phyloP scores from a whole-genome alignment of 2,113 vertebrate genomes.

The Microcebus tavaratra region DNA sequence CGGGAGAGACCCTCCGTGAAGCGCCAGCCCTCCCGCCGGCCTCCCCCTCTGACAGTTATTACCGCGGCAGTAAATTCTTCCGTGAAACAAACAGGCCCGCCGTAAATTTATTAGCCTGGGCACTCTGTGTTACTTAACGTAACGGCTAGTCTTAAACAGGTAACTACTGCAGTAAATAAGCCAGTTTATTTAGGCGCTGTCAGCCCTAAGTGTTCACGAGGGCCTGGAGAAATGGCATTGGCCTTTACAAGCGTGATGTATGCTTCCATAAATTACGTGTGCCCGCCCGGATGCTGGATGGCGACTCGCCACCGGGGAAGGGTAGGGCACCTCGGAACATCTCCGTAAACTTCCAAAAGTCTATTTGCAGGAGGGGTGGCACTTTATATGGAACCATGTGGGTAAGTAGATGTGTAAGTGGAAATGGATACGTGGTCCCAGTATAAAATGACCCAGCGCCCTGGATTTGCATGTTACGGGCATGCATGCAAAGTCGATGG shows the following conservation, averaged over 20 bases:
- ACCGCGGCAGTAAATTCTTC: constrained; percentile 94
- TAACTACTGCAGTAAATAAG: constrained; percentile 86
- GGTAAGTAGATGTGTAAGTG: no score
- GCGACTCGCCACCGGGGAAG: not conserved
- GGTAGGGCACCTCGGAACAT: not conserved
- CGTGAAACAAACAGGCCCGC: constrained; percentile 87
- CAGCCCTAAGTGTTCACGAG: constrained; percentile 65
- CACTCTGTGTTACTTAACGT: constrained; percentile 93
- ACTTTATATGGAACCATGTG: not conserved
- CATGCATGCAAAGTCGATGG: not conserved
- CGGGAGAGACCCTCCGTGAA: constrained; percentile 91
- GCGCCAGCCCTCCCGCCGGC: constrained; percentile 90
- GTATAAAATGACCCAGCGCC: not conserved
- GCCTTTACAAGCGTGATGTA: constrained; percentile 45
- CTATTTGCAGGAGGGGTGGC: not conserved
- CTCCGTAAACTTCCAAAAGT: not conserved
- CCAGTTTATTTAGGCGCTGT: constrained; percentile 84
- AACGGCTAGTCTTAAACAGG: constrained; percentile 90
- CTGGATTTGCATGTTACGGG: not conserved
- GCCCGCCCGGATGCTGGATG: not conserved
- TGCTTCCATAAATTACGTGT: not conserved
- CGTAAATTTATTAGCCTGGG: constrained; percentile 91
- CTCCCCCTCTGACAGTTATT: constrained; percentile 94
- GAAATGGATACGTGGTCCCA: not conserved
- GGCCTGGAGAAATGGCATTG: constrained; percentile 13